Conservation (phyloP, 2,888 invertebrate species). For the Alentia gelatinosa region DNA sequence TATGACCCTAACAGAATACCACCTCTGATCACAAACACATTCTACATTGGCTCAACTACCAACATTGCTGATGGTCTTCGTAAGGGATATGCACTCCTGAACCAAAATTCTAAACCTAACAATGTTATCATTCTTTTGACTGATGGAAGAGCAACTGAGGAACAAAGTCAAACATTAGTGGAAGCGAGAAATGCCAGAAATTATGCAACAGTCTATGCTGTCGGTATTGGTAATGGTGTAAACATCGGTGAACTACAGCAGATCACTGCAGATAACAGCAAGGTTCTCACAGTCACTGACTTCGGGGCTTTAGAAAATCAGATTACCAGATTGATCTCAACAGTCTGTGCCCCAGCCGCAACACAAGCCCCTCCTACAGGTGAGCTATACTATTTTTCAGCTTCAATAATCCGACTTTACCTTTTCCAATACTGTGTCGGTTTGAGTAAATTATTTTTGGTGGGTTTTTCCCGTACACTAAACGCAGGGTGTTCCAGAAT, state of each 20-base stretch:
- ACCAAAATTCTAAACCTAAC: neutral
- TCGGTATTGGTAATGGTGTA: neutral
- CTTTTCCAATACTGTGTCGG: neutral
- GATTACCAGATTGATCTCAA: neutral
- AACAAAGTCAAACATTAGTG: neutral
- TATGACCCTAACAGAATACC: neutral
- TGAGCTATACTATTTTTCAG: neutral
- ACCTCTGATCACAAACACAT: neutral
- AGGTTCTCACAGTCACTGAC: neutral
- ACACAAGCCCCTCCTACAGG: neutral
- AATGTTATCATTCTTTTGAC: constrained; percentile 10
- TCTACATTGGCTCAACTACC: neutral
- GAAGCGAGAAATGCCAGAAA: neutral
- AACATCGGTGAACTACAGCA: neutral
- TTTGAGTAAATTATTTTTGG: neutral
- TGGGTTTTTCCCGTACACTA: neutral
- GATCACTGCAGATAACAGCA: neutral
- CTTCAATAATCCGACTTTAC: neutral
- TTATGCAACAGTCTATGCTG: neutral
- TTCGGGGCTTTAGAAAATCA: neutral
- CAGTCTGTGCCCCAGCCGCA: neutral
- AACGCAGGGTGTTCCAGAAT: neutral
- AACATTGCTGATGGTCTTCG: constrained; percentile 36
- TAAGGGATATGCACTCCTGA: neutral
- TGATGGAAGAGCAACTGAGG: neutral